Base-by-base conservation (phyloP, 1,140 invertebrate genomes). In the Halesus radiatus region DNA sequence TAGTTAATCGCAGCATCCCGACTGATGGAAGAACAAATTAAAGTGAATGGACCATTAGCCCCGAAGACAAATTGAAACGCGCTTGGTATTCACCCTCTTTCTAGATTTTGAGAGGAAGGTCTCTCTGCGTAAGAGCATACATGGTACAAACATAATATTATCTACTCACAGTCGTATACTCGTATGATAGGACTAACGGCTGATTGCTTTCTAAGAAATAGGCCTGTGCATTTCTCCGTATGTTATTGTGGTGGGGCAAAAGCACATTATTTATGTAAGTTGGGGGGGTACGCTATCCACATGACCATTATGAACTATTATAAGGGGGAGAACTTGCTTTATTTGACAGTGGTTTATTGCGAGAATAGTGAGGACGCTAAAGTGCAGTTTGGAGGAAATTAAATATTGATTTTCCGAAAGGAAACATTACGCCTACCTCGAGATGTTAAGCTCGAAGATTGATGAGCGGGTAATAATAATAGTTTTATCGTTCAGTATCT, bases 181-280 rank as follows among this genome's bases (percentile, higher is more conserved):
- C n/a, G n/a, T n/a, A 15, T 70, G 37, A 56, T 22, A 60, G 56
- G 53, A 75, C 68, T 56, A 32, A 73, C 22, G 79, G 50, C 64
- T 78, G 80, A 81, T 81, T 81, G 80, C 80, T 81, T 81, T 77
- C 68, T 23, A 54, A 52, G 26, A 58, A 81, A 52, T 81, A 81
- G 73, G 53, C 22, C 26, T 56, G 52, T 62, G 73, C 26, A 22
- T 32, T 79, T 80, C 22, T 56, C n/a, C 26, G 16, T 32, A 1
- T 37, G 26, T 29, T 64, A 64, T 26, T 64, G 23, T 26, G 62
- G 62, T n/a, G 10, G 64, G 32, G 37, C 22, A 54, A 10, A 23
- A 53, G 26, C 20, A 68, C 72, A 79, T 79, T 79, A 79, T 64
- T 64, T 64, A 64, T 64, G 22, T 64, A 26, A 29, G 5, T 16